phyloP scores from a whole-genome alignment of 2,113 vertebrate genomes.

The Lycocorax pyrrhopterus region DNA sequence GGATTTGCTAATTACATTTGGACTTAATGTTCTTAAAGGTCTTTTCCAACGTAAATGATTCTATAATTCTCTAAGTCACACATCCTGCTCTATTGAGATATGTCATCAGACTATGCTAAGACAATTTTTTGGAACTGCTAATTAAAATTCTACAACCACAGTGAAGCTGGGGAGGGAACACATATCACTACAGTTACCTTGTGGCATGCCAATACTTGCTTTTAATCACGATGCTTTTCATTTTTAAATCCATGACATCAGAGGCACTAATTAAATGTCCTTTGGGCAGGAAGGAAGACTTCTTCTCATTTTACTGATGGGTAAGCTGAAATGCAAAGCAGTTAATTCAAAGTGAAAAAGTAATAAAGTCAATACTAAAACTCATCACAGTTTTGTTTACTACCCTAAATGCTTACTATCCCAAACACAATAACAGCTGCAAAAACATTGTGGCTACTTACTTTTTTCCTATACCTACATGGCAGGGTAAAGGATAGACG shows the following conservation, averaged over 20 bases:
- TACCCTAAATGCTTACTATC: not conserved
- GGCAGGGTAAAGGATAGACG: not conserved
- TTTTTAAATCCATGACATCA: not conserved
- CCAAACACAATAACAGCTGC: not conserved
- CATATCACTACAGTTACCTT: not conserved
- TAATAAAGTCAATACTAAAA: not conserved
- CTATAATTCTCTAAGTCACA: not conserved
- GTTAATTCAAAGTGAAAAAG: not conserved
- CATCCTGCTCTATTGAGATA: not conserved
- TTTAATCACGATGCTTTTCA: not conserved
- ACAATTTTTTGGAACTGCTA: not conserved
- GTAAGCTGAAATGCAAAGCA: not conserved
- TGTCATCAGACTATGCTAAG: not conserved
- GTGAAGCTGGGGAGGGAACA: not conserved
- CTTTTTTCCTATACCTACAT: not conserved
- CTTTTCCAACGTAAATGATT: not conserved
- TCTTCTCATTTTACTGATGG: not conserved
- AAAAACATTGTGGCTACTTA: not conserved
- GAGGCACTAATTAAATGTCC: not conserved
- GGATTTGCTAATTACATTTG: not conserved
- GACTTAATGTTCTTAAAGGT: not conserved
- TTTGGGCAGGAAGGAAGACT: not conserved
- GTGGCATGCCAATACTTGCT: not conserved
- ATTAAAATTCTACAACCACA: not conserved
- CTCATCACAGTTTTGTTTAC: not conserved